Conservation (phyloP, 35 echinoderm and acorn worm species). For the Strongylocentrotus purpuratus region DNA sequence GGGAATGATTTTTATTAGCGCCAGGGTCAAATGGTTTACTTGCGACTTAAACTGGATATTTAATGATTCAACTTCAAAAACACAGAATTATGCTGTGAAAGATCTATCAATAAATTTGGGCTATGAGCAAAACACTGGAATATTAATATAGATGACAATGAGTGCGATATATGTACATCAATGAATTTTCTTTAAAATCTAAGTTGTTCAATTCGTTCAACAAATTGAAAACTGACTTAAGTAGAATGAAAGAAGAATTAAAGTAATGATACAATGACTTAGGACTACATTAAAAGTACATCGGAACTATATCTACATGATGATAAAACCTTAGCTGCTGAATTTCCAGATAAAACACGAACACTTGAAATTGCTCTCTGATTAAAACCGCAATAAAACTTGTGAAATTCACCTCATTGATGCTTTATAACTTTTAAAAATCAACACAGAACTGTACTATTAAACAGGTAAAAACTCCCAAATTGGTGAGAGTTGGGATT, state of each 20-base stretch:
- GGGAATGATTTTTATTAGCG: neutral
- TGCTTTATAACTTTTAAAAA: neutral
- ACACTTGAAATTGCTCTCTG: neutral
- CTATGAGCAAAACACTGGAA: neutral
- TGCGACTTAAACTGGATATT: neutral
- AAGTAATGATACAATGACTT: neutral
- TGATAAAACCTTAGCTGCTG: neutral
- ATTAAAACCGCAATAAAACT: neutral
- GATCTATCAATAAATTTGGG: neutral
- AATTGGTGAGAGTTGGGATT: neutral
- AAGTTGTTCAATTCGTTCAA: neutral
- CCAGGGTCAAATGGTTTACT: neutral
- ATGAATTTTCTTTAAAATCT: conserved; percentile 2
- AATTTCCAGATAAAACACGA: neutral
- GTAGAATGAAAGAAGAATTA: neutral
- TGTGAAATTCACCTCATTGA: neutral
- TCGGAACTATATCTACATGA: neutral
- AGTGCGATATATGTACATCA: neutral
- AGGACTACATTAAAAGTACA: neutral
- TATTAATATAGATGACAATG: neutral
- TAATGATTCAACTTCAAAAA: neutral
- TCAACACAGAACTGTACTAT: neutral
- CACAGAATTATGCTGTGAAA: neutral
- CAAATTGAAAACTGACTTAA: neutral
- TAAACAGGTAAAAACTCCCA: neutral